A percentile compares a stretch with the other conserved stretches of the same genome.
Conservation (phyloP, 2,113 vertebrate species). For the Uria aalge region DNA sequence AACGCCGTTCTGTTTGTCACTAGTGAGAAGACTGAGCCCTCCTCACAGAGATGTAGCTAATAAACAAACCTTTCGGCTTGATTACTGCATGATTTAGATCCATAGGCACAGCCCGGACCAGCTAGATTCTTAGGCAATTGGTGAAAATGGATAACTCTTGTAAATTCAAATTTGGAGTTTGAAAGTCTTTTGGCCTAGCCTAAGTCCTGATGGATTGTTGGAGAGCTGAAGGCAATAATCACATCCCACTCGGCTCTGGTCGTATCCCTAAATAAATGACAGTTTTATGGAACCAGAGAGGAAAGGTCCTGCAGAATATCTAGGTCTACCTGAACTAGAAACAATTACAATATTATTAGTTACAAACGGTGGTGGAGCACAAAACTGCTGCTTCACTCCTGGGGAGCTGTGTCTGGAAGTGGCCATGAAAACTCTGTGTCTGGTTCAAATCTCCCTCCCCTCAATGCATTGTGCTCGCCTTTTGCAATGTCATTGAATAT, state of each 20-base stretch:
- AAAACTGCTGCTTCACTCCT: background rate
- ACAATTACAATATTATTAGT: background rate
- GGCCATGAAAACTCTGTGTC: background rate
- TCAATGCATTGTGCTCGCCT: background rate
- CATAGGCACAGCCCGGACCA: background rate
- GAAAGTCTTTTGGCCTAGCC: background rate
- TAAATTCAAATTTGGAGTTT: background rate
- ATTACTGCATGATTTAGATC: background rate
- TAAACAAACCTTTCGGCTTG: background rate
- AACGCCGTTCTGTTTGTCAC: background rate
- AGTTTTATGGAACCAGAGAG: background rate
- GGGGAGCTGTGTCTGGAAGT: background rate
- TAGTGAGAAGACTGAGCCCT: background rate
- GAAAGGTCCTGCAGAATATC: background rate
- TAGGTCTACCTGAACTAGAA: too few relatives aligned
- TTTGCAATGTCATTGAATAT: background rate
- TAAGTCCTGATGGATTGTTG: background rate
- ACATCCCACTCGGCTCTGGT: fast-evolving
- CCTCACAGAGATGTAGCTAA: background rate
- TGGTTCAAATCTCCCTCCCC: background rate
- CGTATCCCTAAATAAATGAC: background rate
- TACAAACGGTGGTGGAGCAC: background rate
- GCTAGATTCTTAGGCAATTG: background rate
- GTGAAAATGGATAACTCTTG: background rate
- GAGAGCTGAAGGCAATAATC: background rate